A percentile compares a stretch with the other conserved stretches of the same genome.
phyloP scores from a whole-genome alignment of 2,888 invertebrate species.

The Lapara coniferarum region DNA sequence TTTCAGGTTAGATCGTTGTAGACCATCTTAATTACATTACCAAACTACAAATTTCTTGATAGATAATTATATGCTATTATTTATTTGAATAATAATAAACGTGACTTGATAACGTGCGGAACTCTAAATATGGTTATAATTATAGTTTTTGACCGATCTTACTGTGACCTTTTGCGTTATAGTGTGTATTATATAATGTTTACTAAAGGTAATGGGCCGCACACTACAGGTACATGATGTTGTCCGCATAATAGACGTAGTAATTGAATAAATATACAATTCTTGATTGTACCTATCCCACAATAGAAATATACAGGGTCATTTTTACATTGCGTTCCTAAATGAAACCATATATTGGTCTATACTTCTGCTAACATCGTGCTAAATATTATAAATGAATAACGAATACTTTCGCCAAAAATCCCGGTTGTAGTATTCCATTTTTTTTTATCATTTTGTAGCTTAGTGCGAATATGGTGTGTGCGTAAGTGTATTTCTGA shows the following conservation, averaged over 20 bases:
- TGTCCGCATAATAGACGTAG: not conserved
- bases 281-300: not conserved
- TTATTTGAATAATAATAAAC: not conserved
- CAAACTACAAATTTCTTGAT: not conserved
- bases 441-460: too few species aligned
- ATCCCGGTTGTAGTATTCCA: too few species aligned
- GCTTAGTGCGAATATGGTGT: too few species aligned
- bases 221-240: constrained; percentile 8
- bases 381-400: too few species aligned
- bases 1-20: too few species aligned
- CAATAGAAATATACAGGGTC: not conserved
- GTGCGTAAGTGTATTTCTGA: too few species aligned
- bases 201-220: constrained; percentile 11
- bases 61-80: not conserved
- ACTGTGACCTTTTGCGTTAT: constrained; percentile 24
- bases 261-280: constrained; percentile 18
- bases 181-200: constrained; percentile 8
- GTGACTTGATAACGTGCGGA: constrained; percentile 6
- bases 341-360: too few species aligned
- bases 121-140: constrained; percentile 23
- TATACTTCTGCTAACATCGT: too few species aligned
- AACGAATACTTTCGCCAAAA: too few species aligned
- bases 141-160: constrained; percentile 20
- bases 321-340: too few species aligned
- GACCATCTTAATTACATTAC: not conserved